Evolutionary conservation across 2,113 vertebrate genomes (phyloP).

Genomic region (Perccottus glenii): DNA sequence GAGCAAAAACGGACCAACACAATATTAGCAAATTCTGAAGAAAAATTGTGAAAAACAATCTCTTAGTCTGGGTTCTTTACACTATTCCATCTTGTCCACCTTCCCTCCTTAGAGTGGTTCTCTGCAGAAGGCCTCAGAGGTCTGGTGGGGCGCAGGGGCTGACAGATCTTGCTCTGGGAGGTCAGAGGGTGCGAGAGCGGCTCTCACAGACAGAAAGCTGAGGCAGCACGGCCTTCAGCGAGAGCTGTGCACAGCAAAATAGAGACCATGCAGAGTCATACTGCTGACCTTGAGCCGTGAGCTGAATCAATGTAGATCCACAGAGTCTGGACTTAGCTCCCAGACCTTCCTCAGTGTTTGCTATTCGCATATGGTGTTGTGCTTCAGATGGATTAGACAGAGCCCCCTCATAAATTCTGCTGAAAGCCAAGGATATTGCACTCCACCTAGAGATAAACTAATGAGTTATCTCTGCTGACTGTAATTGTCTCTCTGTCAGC

Average conservation of each 20-base stretch:
- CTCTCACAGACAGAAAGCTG: constrained; percentile 71
- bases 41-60: no score
- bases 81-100: not conserved
- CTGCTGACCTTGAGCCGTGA: constrained; percentile 59
- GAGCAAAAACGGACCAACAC: no score
- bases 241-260: constrained; percentile 47
- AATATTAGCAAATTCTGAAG: no score
- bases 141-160: constrained; percentile 27
- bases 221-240: constrained; percentile 68
- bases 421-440: constrained; percentile 25
- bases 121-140: not conserved
- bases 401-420: constrained; percentile 45
- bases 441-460: not conserved
- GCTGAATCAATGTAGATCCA: constrained; percentile 16
- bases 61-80: no score
- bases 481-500: not conserved
- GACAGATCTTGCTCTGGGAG: constrained; percentile 70
- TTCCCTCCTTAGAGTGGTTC: not conserved
- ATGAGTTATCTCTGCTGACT: no score
- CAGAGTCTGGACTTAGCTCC: constrained; percentile 15
- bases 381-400: constrained; percentile 24
- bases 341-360: constrained; percentile 13
- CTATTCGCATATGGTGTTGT: constrained; percentile 50
- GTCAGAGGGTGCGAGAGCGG: constrained; percentile 62
- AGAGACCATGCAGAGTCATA: constrained; percentile 44